A percentile compares a stretch with the other conserved stretches of the same genome.
Evolutionary conservation across 2,797 vertebrate species (phyloP).

Genomic region (Clamator glandarius): DNA sequence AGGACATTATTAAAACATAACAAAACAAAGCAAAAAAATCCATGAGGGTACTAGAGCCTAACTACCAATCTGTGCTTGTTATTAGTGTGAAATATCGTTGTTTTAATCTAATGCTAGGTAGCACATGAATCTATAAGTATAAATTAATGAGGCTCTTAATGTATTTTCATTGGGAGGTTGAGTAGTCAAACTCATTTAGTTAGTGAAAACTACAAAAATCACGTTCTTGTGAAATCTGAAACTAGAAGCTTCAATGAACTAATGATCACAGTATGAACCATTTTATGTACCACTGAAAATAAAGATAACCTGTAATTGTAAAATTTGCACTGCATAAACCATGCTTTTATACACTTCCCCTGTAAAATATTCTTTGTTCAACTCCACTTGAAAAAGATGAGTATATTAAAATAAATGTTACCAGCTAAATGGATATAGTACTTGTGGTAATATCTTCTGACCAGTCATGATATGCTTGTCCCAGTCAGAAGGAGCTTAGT

Average conservation of each 20-base stretch:
- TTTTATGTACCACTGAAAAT: conserved; percentile 79
- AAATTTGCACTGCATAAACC: conserved; percentile 72
- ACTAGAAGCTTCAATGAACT: conserved; percentile 79
- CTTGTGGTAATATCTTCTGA: not conserved
- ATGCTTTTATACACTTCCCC: conserved; percentile 55
- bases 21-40: conserved; percentile 17
- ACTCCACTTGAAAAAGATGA: conserved; percentile 26
- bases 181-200: conserved; percentile 81
- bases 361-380: conserved; percentile 58
- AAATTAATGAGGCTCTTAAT: conserved; percentile 84
- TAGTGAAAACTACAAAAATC: conserved; percentile 81
- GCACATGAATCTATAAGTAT: conserved; percentile 71
- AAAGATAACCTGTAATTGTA: conserved; percentile 75
- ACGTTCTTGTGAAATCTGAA: conserved; percentile 81
- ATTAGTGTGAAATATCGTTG: conserved; percentile 65
- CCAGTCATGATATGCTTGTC: not conserved
- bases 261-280: conserved; percentile 73
- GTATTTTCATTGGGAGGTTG: conserved; percentile 80
- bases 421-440: not conserved
- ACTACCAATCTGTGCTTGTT: conserved; percentile 66
- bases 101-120: conserved; percentile 72
- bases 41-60: conserved; percentile 39
- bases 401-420: not conserved
- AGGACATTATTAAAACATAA: conserved; percentile 55
- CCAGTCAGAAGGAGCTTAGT: not conserved